Evolutionary conservation across 2,113 vertebrate species (phyloP).

Genomic region (Coryphaenoides rupestris): DNA sequence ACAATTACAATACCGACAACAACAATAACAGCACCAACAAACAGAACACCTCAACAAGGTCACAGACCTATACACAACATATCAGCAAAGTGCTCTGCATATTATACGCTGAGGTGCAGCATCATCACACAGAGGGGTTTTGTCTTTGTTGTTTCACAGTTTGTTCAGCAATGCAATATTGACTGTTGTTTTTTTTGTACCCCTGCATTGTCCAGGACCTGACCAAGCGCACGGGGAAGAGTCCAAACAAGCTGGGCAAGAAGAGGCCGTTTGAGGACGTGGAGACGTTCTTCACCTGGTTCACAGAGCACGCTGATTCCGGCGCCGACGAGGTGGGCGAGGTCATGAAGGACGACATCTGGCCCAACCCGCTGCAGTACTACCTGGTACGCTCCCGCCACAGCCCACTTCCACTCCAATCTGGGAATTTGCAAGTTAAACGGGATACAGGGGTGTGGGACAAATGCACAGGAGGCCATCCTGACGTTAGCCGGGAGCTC

Average conservation of each 20-base stretch:
- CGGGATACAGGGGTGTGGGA: too few relatives aligned
- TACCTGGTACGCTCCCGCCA: slow-evolving; percentile 81
- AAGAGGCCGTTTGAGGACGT: slow-evolving; percentile 99
- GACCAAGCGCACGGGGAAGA: slow-evolving; percentile 95
- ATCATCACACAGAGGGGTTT: too few relatives aligned
- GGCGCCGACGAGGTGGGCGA: slow-evolving; percentile 94
- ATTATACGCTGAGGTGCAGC: too few relatives aligned
- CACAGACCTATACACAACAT: too few relatives aligned
- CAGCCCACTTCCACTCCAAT: slow-evolving; percentile 64
- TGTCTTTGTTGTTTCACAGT: neutral
- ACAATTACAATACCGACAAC: too few relatives aligned
- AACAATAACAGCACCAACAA: too few relatives aligned
- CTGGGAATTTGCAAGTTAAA: slow-evolving; percentile 91
- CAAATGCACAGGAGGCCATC: too few relatives aligned
- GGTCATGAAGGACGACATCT: slow-evolving; percentile 98
- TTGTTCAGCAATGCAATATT: too few relatives aligned
- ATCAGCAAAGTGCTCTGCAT: too few relatives aligned
- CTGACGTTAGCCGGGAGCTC: too few relatives aligned
- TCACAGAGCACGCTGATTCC: slow-evolving; percentile 94
- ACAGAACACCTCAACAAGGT: too few relatives aligned
- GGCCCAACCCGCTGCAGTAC: slow-evolving; percentile 98
- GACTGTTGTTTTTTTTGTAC: too few relatives aligned
- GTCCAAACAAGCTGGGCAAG: slow-evolving; percentile 94
- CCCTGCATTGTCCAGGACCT: slow-evolving; percentile 47
- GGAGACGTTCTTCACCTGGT: slow-evolving; percentile 99